phyloP scores from a whole-genome alignment of 2,113 vertebrate genomes.

The Serinus canaria region DNA sequence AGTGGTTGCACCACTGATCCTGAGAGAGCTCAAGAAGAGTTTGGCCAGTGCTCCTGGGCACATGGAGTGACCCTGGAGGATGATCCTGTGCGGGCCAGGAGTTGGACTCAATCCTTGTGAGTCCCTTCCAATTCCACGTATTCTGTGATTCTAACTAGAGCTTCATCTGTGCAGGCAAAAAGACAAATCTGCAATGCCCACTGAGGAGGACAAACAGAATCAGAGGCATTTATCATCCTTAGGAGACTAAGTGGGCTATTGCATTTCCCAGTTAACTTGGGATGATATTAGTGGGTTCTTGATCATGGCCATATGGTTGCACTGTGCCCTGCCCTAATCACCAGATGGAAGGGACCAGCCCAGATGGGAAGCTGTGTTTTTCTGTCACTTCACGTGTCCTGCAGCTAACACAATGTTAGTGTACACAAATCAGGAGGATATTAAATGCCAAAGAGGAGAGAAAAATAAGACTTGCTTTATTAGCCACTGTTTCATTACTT shows the following conservation, averaged over 20 bases:
- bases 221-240: constrained; percentile 23
- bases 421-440: neutral
- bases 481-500: neutral
- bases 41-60: neutral
- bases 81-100: neutral
- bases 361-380: neutral
- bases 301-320: neutral
- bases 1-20: neutral
- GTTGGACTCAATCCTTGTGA: rapidly evolving
- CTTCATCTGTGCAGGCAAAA: neutral
- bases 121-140: neutral
- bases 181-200: neutral
- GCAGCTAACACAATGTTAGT: neutral
- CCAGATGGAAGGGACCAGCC: neutral
- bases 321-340: neutral
- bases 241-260: neutral
- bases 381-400: neutral
- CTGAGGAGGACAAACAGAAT: constrained; percentile 1
- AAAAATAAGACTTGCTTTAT: neutral
- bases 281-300: neutral
- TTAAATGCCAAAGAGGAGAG: neutral
- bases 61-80: neutral
- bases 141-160: neutral
- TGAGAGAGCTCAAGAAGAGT: neutral
- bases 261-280: neutral